These are phyloP conservation scores for Amphimedon queenslandica DNA, from an alignment of 37 sponge, comb jelly and placozoan genomes.

Conservation along the genomic window DNA sequence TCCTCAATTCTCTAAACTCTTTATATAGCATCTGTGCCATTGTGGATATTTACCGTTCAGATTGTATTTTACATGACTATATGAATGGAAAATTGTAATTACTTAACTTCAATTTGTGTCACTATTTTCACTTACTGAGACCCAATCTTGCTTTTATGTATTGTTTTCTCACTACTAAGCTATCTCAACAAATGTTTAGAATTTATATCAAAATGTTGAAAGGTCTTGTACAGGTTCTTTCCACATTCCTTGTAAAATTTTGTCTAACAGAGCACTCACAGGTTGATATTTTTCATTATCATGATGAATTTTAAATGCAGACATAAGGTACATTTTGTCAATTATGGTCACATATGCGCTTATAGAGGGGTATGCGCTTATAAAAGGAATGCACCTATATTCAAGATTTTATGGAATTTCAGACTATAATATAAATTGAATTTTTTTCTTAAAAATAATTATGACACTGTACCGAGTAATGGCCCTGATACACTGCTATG, in stretches of 20 bases:
- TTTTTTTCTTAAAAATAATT: too few species aligned
- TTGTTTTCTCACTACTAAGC: not conserved
- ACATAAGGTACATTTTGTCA: too few species aligned
- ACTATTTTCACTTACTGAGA: not conserved
- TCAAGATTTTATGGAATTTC: not conserved
- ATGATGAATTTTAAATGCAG: not conserved
- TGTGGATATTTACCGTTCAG: not conserved
- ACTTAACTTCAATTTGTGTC: not conserved
- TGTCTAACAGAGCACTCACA: not conserved
- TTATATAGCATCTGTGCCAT: not conserved
- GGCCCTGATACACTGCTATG: too few species aligned
- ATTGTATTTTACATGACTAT: not conserved
- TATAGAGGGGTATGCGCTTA: not conserved
- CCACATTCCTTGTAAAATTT: not conserved
- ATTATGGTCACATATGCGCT: too few species aligned
- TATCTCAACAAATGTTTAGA: not conserved
- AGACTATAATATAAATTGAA: too few species aligned
- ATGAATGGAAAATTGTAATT: not conserved
- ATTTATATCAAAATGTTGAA: not conserved
- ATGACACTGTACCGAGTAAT: too few species aligned
- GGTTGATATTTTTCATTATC: not conserved
- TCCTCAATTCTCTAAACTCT: not conserved
- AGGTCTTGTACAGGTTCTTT: not conserved
- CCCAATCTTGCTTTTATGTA: not conserved
- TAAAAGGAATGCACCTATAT: not conserved